Evolutionary conservation across 1,140 invertebrate genomes (phyloP).

Genomic region (Luehdorfia chinensis): DNA sequence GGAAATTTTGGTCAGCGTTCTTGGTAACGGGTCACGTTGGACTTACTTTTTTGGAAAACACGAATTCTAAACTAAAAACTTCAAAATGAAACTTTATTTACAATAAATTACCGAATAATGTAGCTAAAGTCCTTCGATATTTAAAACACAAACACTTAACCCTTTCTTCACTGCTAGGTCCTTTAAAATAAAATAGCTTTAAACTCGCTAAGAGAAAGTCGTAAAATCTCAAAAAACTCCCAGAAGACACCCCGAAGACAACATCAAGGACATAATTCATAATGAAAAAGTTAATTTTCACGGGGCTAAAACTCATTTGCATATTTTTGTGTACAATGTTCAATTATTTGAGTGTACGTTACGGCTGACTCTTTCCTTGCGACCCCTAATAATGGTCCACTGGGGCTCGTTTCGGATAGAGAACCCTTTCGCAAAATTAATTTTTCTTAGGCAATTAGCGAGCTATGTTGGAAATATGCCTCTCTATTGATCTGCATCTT

Average conservation of each 20-base stretch:
- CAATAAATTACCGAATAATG: too few relatives aligned
- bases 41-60: too few relatives aligned
- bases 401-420: slow-evolving; percentile 48
- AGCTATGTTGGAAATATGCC: slow-evolving; percentile 40
- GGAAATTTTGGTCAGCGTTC: too few relatives aligned
- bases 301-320: slow-evolving; percentile 60
- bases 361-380: slow-evolving; percentile 40
- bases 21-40: too few relatives aligned
- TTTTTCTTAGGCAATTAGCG: slow-evolving; percentile 73
- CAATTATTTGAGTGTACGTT: slow-evolving; percentile 60
- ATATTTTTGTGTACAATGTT: slow-evolving; percentile 65
- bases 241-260: slow-evolving; percentile 59
- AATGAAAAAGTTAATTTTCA: slow-evolving; percentile 76
- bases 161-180: slow-evolving; percentile 28
- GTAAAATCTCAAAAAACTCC: slow-evolving; percentile 74
- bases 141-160: too few relatives aligned
- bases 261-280: slow-evolving; percentile 71
- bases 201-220: slow-evolving; percentile 25
- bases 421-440: slow-evolving; percentile 70
- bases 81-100: too few relatives aligned
- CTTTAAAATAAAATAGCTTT: slow-evolving; percentile 33
- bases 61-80: too few relatives aligned
- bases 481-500: slow-evolving; percentile 52
- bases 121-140: too few relatives aligned
- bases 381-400: slow-evolving; percentile 40